Evolutionary conservation across 2,797 vertebrate species (phyloP).

Genomic region (Cheirogaleus major): DNA sequence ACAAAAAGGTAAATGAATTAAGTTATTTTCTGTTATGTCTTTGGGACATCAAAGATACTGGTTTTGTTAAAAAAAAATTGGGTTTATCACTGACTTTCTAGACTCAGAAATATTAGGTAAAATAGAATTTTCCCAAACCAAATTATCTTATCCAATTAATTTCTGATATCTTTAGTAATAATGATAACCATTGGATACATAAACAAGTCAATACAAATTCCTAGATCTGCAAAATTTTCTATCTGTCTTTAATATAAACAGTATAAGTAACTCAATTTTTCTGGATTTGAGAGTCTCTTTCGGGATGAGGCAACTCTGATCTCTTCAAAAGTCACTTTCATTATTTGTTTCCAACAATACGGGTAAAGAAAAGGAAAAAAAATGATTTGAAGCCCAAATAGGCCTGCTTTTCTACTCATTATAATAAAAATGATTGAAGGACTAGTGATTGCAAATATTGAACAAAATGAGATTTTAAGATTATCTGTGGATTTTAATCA

Average conservation of each 20-base stretch:
- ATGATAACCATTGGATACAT: conserved; percentile 15
- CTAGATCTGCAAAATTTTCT: neutral
- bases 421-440: neutral
- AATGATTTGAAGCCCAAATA: neutral
- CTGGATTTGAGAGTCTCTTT: neutral
- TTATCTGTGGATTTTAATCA: conserved; percentile 47
- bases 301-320: conserved; percentile 4
- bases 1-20: neutral
- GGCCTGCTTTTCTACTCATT: neutral
- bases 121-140: conserved; percentile 10
- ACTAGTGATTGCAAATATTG: neutral
- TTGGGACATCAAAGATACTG: neutral
- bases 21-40: neutral
- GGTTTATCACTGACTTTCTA: conserved; percentile 1
- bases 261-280: neutral
- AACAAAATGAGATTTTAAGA: conserved; percentile 26
- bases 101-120: neutral
- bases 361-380: conserved; percentile 1
- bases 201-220: neutral
- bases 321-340: neutral
- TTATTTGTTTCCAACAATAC: conserved; percentile 42
- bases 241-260: neutral
- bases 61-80: neutral
- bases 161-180: conserved; percentile 23
- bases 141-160: conserved; percentile 25